phyloP scores from a whole-genome alignment of 2,113 vertebrate genomes.

The Saguinus midas region DNA sequence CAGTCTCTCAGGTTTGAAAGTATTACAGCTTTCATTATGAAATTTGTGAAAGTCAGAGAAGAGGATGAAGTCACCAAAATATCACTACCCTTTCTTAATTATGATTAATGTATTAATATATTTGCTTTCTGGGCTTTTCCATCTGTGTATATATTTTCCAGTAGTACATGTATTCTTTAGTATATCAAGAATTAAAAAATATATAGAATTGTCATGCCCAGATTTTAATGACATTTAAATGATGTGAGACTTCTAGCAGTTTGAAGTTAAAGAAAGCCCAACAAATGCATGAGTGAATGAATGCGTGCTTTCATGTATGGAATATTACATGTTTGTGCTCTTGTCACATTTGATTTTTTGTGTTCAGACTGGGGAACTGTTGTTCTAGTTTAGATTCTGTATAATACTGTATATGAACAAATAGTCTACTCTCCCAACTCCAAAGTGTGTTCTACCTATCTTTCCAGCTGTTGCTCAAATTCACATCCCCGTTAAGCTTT shows the following conservation, averaged over 20 bases:
- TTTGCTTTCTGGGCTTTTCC: background rate
- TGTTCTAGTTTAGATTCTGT: conserved; percentile 34
- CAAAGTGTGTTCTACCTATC: conserved; percentile 7
- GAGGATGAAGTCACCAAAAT: background rate
- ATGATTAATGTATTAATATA: background rate
- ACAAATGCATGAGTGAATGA: background rate
- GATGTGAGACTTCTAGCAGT: background rate
- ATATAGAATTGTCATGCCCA: conserved; percentile 16
- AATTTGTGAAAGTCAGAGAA: conserved; percentile 30
- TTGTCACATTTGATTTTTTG: background rate
- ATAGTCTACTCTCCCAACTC: background rate
- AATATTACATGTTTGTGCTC: background rate
- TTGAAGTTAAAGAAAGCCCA: conserved; percentile 9
- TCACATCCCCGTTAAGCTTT: background rate
- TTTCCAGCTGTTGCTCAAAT: conserved; percentile 15
- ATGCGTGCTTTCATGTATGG: background rate
- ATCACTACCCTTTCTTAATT: background rate
- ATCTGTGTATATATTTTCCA: background rate
- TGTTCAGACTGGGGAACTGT: background rate
- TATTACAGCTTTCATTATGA: background rate
- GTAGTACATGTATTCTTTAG: background rate
- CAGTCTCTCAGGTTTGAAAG: conserved; percentile 8
- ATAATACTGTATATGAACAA: background rate
- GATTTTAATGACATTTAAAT: conserved; percentile 9
- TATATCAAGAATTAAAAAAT: conserved; percentile 28